Percentiles rank a stretch among this genome's conserved stretches.
Evolutionary conservation across 2,113 vertebrate genomes (phyloP).

Genomic region (Mirounga angustirostris): DNA sequence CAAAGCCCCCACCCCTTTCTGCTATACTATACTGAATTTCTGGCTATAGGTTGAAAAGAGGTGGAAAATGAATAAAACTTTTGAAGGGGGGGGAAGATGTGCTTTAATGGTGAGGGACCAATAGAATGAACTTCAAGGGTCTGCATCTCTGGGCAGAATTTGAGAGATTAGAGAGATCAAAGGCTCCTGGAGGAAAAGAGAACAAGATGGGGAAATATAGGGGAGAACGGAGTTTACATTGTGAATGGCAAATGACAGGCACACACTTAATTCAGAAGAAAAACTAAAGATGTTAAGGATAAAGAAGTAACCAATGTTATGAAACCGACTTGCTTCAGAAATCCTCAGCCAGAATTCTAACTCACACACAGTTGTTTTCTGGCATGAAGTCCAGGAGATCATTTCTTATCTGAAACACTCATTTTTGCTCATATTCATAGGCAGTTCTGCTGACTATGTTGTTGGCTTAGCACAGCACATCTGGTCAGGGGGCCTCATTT

Average conservation of each 20-base stretch:
- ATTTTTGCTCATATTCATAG: slow-evolving; percentile 36
- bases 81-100: not conserved
- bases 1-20: slow-evolving; percentile 3
- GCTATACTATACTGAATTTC: not conserved
- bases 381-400: not conserved
- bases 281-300: slow-evolving; percentile 26
- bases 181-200: not conserved
- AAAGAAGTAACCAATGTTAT: not conserved
- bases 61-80: not conserved
- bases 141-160: not conserved
- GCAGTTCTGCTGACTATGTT: slow-evolving; percentile 45
- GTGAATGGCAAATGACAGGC: not conserved
- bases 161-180: slow-evolving; percentile 23
- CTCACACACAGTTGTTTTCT: not conserved
- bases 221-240: not conserved
- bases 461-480: slow-evolving; percentile 52
- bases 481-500: not conserved
- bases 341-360: slow-evolving; percentile 28
- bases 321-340: slow-evolving; percentile 21
- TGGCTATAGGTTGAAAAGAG: not conserved
- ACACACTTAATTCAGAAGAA: not conserved
- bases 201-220: not conserved
- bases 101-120: not conserved
- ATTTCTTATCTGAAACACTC: slow-evolving; percentile 61
- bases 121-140: not conserved